A percentile compares a stretch with the other conserved stretches of the same genome.
phyloP scores from a whole-genome alignment of 2,113 vertebrate species.

The Microcebus griseorufus region DNA sequence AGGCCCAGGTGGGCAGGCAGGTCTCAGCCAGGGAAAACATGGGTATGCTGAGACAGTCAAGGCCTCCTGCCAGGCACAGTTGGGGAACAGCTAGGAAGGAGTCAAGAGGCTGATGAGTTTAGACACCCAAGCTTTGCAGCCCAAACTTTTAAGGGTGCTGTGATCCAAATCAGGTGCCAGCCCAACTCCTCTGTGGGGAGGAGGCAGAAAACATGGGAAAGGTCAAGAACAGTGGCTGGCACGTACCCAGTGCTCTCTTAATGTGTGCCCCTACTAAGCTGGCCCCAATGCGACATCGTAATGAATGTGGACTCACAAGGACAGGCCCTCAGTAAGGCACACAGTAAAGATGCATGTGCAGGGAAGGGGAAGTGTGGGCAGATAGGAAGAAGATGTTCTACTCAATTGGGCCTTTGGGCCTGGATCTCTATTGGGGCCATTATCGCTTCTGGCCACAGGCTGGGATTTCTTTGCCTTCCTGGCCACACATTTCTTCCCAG shows the following conservation, averaged over 20 bases:
- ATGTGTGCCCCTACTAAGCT: rapidly evolving
- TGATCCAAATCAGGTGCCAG: rapidly evolving
- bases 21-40: not conserved
- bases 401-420: not conserved
- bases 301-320: too few relatives aligned
- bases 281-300: not conserved
- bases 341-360: too few relatives aligned
- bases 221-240: rapidly evolving
- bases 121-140: too few relatives aligned
- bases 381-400: not conserved
- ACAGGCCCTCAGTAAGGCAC: not conserved
- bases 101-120: not conserved
- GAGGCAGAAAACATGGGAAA: not conserved
- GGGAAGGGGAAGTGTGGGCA: not conserved
- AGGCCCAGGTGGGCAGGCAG: not conserved
- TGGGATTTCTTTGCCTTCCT: not conserved
- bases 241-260: not conserved
- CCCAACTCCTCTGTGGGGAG: not conserved
- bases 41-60: not conserved
- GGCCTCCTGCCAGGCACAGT: not conserved
- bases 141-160: not conserved
- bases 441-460: not conserved
- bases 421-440: not conserved
- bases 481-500: not conserved
- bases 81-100: not conserved